phyloP scores from a whole-genome alignment of 1,140 invertebrate species.

The Platyura marginata region DNA sequence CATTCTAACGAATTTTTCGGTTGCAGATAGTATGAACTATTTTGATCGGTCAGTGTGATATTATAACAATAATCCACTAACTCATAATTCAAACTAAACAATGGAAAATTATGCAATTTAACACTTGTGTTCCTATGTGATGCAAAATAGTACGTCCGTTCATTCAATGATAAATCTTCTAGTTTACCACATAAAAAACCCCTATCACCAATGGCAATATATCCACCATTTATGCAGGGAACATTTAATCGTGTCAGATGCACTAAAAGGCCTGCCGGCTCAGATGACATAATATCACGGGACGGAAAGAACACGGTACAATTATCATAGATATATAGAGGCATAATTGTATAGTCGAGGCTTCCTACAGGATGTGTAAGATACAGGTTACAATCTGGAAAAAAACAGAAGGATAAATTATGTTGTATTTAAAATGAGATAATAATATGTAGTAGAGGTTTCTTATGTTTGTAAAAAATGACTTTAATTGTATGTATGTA shows the following conservation, averaged over 20 bases:
- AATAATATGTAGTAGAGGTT: background rate
- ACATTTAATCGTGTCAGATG: constrained; percentile 40
- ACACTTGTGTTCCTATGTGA: constrained; percentile 22
- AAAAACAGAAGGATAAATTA: background rate
- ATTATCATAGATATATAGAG: constrained; percentile 10
- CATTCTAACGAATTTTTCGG: constrained; percentile 29
- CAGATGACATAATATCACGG: constrained; percentile 11
- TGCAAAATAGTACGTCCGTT: constrained; percentile 33
- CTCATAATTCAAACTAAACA: constrained; percentile 37
- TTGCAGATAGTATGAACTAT: constrained; percentile 36
- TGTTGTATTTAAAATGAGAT: background rate
- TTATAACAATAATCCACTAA: constrained; percentile 45
- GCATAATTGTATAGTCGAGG: constrained; percentile 16
- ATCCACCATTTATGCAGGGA: constrained; percentile 33
- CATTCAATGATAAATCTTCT: constrained; percentile 33
- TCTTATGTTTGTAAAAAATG: no score
- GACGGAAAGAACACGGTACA: constrained; percentile 25
- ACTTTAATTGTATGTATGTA: no score
- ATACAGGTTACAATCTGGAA: constrained; percentile 22
- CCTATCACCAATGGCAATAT: constrained; percentile 26
- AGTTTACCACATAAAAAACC: constrained; percentile 35
- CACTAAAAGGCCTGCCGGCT: constrained; percentile 31
- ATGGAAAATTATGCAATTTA: constrained; percentile 32
- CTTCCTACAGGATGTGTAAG: constrained; percentile 13
- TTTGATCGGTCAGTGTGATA: constrained; percentile 33